phyloP scores from a whole-genome alignment of 53 echinoderm and acorn worm genomes.

The Echinarachnius parma region DNA sequence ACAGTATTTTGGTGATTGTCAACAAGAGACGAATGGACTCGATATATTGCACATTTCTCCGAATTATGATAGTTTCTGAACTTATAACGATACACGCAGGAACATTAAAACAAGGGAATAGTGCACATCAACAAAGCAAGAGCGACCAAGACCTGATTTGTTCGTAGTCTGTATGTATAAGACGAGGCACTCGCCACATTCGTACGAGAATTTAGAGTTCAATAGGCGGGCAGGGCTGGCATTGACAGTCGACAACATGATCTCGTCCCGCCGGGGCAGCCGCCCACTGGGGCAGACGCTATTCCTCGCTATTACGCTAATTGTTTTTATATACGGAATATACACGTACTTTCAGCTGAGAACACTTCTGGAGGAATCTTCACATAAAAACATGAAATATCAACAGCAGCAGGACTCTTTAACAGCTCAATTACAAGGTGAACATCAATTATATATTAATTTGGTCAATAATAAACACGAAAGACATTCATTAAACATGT shows the following conservation, averaged over 20 bases:
- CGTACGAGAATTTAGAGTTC: not conserved
- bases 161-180: constrained; percentile 23
- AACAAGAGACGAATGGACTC: no score
- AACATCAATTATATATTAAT: no score
- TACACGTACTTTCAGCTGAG: constrained; percentile 70
- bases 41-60: no score
- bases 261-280: constrained; percentile 49
- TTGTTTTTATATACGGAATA: constrained; percentile 48
- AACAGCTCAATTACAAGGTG: constrained; percentile 94
- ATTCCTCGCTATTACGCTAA: constrained; percentile 42
- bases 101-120: no score
- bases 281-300: constrained; percentile 52
- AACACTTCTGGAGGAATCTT: constrained; percentile 66
- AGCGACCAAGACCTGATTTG: no score
- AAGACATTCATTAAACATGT: no score
- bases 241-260: constrained; percentile 34
- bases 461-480: no score
- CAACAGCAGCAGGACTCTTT: constrained; percentile 95
- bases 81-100: no score
- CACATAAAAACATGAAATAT: constrained; percentile 61
- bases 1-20: no score
- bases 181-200: constrained; percentile 22
- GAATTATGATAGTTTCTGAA: no score
- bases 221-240: constrained; percentile 10
- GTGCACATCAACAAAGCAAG: no score